Evolutionary conservation across 1,140 invertebrate species (phyloP).

Genomic region (Halictus rubicundus): DNA sequence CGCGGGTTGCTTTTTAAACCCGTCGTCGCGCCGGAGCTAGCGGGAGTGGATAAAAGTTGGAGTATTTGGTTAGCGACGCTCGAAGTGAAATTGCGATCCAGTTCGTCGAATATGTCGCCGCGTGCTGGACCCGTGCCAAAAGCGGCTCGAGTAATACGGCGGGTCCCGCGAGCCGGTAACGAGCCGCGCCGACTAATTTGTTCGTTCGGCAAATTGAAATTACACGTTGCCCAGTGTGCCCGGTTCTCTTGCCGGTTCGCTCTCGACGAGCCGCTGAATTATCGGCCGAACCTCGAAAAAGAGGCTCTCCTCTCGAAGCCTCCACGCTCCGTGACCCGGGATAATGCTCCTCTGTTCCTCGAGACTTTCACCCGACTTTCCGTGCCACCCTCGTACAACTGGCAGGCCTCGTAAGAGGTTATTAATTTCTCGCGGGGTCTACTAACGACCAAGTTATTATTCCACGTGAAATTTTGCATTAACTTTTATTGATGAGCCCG

Average conservation of each 20-base stretch:
- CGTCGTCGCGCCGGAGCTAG: not conserved
- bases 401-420: constrained; percentile 14
- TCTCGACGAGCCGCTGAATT: constrained; percentile 43
- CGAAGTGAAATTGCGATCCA: not conserved
- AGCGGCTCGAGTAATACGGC: constrained; percentile 36
- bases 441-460: constrained; percentile 42
- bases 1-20: too few relatives aligned
- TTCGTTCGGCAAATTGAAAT: constrained; percentile 69
- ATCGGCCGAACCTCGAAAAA: constrained; percentile 46
- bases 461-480: constrained; percentile 39
- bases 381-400: constrained; percentile 22
- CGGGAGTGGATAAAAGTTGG: constrained; percentile 3
- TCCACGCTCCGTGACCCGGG: constrained; percentile 25
- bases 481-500: constrained; percentile 34
- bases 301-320: constrained; percentile 13
- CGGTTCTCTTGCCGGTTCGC: constrained; percentile 7
- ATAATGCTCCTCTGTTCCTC: constrained; percentile 29
- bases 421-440: constrained; percentile 48
- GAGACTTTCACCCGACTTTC: constrained; percentile 58
- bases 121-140: constrained; percentile 19
- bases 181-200: constrained; percentile 64
- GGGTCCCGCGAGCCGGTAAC: constrained; percentile 47
- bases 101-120: constrained; percentile 1
- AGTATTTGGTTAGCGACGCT: not conserved
- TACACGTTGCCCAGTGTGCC: constrained; percentile 53